phyloP scores from a whole-genome alignment of 64 coral and sea anemone genomes.

The Pocillopora verrucosa region DNA sequence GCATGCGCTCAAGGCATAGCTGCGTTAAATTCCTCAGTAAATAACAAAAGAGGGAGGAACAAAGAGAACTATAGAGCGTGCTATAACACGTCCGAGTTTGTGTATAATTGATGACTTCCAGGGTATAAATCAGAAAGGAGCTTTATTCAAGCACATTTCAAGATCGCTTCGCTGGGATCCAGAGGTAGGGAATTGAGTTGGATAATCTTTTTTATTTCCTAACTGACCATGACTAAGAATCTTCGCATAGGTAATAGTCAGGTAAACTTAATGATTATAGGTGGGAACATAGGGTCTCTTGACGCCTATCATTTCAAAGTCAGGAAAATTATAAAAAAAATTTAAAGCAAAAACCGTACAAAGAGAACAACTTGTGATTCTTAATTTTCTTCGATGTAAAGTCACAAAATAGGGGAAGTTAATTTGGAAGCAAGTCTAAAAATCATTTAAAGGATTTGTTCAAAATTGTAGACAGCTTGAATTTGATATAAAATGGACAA shows the following conservation, averaged over 20 bases:
- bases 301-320: too few species aligned
- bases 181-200: conserved; percentile 39
- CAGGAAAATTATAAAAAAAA: too few species aligned
- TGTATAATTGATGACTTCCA: conserved; percentile 66
- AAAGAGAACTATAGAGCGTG: conserved; percentile 26
- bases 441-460: not conserved
- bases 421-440: too few species aligned
- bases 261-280: not conserved
- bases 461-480: not conserved
- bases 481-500: not conserved
- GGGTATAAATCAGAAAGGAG: conserved; percentile 51
- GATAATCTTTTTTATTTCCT: not conserved
- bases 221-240: too few species aligned
- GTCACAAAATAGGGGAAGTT: too few species aligned
- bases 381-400: too few species aligned
- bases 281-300: too few species aligned
- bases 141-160: conserved; percentile 64
- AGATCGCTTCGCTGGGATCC: conserved; percentile 48
- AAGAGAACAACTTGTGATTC: too few species aligned
- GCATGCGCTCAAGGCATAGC: conserved; percentile 24
- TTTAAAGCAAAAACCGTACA: too few species aligned
- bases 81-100: conserved; percentile 46
- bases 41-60: not conserved
- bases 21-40: conserved; percentile 20
- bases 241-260: not conserved